Conservation (phyloP, 2,113 vertebrate species). For the Tangachromis dhanisi region DNA sequence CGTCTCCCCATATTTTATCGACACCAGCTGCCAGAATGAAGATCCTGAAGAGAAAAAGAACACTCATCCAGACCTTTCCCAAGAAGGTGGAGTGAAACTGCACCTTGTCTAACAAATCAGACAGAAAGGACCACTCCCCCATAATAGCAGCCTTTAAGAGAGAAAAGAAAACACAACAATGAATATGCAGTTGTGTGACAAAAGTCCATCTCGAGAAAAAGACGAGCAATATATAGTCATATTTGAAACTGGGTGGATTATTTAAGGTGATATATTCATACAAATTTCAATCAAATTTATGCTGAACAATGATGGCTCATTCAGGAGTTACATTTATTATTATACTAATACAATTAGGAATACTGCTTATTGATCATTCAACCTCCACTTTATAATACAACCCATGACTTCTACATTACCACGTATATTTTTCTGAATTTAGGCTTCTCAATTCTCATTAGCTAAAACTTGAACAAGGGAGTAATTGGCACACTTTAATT, state of each 20-base stretch:
- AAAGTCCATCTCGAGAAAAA: background rate
- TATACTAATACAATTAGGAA: background rate
- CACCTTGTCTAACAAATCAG: slow-evolving; percentile 64
- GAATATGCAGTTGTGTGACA: background rate
- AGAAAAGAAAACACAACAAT: background rate
- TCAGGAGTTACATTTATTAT: background rate
- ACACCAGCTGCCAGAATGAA: slow-evolving; percentile 63
- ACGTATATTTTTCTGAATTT: background rate
- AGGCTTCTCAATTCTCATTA: background rate
- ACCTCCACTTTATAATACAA: background rate
- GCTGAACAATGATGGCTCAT: background rate
- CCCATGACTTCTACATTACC: background rate
- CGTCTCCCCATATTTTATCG: slow-evolving; percentile 70
- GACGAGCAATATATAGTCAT: background rate
- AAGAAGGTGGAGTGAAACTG: slow-evolving; percentile 68
- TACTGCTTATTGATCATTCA: background rate
- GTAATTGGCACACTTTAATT: background rate
- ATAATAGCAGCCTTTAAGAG: slow-evolving; percentile 5
- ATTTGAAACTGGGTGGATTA: background rate
- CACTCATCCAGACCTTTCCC: slow-evolving; percentile 70
- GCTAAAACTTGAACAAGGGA: background rate
- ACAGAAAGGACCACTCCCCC: slow-evolving; percentile 71
- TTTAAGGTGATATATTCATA: background rate
- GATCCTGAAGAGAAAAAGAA: slow-evolving; percentile 70
- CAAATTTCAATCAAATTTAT: background rate